phyloP scores from a whole-genome alignment of 2,797 vertebrate genomes.

The Pristis pectinata region DNA sequence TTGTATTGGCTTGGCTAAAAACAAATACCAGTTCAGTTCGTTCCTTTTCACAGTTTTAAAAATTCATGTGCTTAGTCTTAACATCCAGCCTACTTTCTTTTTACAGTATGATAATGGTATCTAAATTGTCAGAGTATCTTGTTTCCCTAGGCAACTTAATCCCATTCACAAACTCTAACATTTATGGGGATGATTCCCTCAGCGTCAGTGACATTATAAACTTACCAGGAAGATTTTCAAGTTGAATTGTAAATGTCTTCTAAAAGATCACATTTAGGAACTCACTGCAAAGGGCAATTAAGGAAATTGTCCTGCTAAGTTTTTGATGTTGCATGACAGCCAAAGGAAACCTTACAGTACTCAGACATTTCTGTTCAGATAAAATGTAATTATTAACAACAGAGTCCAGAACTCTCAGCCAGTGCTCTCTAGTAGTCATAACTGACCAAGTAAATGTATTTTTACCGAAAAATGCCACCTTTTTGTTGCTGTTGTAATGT shows the following conservation, averaged over 20 bases:
- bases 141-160: neutral
- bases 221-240: neutral
- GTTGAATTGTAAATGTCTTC: neutral
- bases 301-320: neutral
- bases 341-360: neutral
- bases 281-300: neutral
- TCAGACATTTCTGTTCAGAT: neutral
- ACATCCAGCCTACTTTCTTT: neutral
- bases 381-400: neutral
- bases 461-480: neutral
- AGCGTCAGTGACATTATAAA: neutral
- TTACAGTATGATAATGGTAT: neutral
- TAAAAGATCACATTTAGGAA: neutral
- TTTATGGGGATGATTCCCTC: neutral
- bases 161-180: neutral
- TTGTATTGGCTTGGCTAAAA: neutral
- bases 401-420: neutral
- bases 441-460: neutral
- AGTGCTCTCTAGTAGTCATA: neutral
- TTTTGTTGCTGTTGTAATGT: neutral
- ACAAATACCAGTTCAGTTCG: too few species aligned
- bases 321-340: neutral
- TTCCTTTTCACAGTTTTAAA: neutral
- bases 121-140: neutral
- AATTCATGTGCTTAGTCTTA: neutral